Percentiles rank a stretch among this genome's conserved stretches.
Evolutionary conservation across 2,888 invertebrate species (phyloP).

Genomic region (Chloroclystis v-ata): DNA sequence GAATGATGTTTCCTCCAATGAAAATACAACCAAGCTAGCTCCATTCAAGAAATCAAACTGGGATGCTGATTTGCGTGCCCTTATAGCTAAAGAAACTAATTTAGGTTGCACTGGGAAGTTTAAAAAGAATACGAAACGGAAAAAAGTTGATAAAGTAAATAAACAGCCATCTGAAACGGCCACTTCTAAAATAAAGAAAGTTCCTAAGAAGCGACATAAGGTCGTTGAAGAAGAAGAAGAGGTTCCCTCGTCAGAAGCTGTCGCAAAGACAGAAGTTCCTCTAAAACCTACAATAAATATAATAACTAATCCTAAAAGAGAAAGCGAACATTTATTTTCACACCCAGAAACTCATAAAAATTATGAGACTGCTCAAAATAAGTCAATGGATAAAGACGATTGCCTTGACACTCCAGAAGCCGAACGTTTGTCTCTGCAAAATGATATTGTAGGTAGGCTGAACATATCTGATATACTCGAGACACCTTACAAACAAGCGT

Average conservation of each 20-base stretch:
- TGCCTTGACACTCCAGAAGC: constrained; percentile 60
- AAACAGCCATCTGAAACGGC: constrained; percentile 18
- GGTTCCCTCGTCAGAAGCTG: constrained; percentile 10
- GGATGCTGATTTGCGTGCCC: constrained; percentile 63
- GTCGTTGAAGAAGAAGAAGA: constrained; percentile 33
- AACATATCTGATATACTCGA: constrained; percentile 74
- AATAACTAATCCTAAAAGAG: constrained; percentile 31
- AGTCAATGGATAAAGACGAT: constrained; percentile 36
- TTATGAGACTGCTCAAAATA: constrained; percentile 37
- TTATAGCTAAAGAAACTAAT: constrained; percentile 34
- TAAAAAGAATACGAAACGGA: constrained; percentile 33
- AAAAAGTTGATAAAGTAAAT: constrained; percentile 27
- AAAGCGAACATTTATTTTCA: constrained; percentile 13
- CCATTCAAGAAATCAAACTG: constrained; percentile 46
- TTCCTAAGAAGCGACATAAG: constrained; percentile 35
- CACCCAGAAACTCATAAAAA: constrained; percentile 26
- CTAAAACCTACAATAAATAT: constrained; percentile 58
- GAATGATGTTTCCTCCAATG: constrained; percentile 31
- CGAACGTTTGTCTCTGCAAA: constrained; percentile 60
- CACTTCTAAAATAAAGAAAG: constrained; percentile 32
- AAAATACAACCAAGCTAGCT: constrained; percentile 31
- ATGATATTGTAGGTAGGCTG: constrained; percentile 63
- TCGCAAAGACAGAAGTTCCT: constrained; percentile 20
- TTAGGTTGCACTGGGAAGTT: constrained; percentile 13
- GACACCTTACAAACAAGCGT: constrained; percentile 77